Evolutionary conservation across 2,113 vertebrate genomes (phyloP).

Genomic region (Tupaia chinensis): DNA sequence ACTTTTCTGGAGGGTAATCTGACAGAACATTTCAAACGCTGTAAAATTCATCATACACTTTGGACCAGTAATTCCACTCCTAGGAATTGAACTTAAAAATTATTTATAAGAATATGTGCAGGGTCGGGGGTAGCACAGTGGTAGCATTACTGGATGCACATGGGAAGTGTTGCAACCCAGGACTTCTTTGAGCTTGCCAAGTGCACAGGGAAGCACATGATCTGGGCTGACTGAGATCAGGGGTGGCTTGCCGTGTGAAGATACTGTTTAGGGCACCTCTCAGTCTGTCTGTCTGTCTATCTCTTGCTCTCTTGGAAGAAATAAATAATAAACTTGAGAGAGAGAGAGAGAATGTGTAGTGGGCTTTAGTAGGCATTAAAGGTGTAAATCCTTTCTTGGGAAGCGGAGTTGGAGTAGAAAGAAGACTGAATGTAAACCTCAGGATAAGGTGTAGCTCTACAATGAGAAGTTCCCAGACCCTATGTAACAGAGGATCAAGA

Average conservation of each 20-base stretch:
- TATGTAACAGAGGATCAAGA: background rate
- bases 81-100: conserved; percentile 44
- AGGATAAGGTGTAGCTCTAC: too few relatives aligned
- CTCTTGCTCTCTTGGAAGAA: too few relatives aligned
- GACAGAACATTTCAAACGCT: conserved; percentile 55
- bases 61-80: conserved; percentile 25
- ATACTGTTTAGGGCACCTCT: too few relatives aligned
- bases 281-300: too few relatives aligned
- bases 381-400: background rate
- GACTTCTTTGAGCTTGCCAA: too few relatives aligned
- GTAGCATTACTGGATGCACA: too few relatives aligned
- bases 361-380: conserved; percentile 37
- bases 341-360: too few relatives aligned
- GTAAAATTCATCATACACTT: conserved; percentile 26
- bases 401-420: background rate
- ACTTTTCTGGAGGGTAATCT: conserved; percentile 27
- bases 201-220: too few relatives aligned
- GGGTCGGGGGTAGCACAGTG: background rate
- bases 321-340: too few relatives aligned
- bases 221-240: too few relatives aligned
- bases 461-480: background rate
- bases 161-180: too few relatives aligned
- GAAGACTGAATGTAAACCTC: background rate
- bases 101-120: background rate
- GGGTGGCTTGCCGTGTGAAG: too few relatives aligned